Conservation (phyloP, 2,888 invertebrate species). For the Entomobrya proxima region DNA sequence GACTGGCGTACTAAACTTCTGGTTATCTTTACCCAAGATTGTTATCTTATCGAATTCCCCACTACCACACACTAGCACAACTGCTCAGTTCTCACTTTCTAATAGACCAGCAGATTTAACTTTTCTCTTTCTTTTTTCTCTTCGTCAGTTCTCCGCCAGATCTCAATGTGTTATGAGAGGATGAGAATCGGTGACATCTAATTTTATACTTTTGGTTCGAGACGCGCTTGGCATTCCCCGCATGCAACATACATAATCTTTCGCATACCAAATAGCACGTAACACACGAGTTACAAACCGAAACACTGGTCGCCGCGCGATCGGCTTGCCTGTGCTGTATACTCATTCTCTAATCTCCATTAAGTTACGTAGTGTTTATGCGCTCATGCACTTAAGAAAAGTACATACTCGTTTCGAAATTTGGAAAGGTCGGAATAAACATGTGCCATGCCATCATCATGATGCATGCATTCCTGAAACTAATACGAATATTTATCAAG, state of each 20-base stretch:
- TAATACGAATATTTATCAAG: not conserved
- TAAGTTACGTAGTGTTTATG: not conserved
- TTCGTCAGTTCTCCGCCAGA: conserved; percentile 40
- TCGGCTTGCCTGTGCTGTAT: not conserved
- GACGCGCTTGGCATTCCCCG: conserved; percentile 62
- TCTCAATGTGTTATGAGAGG: conserved; percentile 58
- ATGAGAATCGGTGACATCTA: conserved; percentile 52
- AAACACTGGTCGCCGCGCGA: not conserved
- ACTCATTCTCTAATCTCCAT: not conserved
- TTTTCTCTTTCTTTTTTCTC: conserved; percentile 5
- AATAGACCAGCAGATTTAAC: not conserved
- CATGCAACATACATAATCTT: conserved; percentile 46
- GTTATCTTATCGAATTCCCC: conserved; percentile 53
- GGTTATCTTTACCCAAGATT: conserved; percentile 6
- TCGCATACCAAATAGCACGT: conserved; percentile 5
- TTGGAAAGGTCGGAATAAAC: conserved; percentile 4
- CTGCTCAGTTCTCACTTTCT: conserved; percentile 35
- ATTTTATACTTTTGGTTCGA: conserved; percentile 66
- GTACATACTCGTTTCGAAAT: not conserved
- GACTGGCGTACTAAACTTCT: not conserved
- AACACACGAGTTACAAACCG: conserved; percentile 7
- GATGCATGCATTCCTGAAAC: conserved; percentile 4
- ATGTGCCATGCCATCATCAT: not conserved
- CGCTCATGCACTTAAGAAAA: not conserved
- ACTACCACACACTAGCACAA: conserved; percentile 25